Conservation (phyloP, 2,888 invertebrate genomes). For the Lepidonotus clava region DNA sequence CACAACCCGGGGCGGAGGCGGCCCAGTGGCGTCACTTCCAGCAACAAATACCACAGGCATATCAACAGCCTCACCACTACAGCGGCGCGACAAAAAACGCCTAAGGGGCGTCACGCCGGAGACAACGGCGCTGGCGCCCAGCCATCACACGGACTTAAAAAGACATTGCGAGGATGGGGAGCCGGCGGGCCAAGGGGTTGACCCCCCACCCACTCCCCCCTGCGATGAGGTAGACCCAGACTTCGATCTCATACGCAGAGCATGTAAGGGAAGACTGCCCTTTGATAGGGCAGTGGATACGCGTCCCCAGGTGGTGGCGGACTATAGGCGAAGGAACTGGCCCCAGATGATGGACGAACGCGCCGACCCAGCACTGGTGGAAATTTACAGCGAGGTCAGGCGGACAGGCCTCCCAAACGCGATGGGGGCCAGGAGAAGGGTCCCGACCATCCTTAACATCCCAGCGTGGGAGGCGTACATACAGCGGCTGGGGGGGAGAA, state of each 20-base stretch:
- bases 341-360: background rate
- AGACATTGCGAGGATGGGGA: too few species aligned
- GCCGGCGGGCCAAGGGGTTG: background rate
- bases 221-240: too few species aligned
- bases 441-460: background rate
- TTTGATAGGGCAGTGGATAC: background rate
- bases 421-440: background rate
- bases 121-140: too few species aligned
- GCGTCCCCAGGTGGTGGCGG: background rate
- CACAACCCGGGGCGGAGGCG: background rate
- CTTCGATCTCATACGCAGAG: too few species aligned
- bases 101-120: too few species aligned
- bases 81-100: too few species aligned
- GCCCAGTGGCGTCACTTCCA: background rate
- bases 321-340: background rate
- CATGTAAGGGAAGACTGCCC: too few species aligned
- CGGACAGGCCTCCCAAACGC: background rate
- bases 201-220: background rate
- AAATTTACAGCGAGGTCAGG: background rate
- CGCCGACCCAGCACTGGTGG: background rate
- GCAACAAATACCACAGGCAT: background rate
- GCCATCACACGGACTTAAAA: too few species aligned
- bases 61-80: too few species aligned
- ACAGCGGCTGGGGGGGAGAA: background rate
- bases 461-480: background rate